Evolutionary conservation across 2,888 invertebrate species (phyloP), one percentile per base, ranked within the genome.

Genomic region (Ecliptopera silaceata): DNA sequence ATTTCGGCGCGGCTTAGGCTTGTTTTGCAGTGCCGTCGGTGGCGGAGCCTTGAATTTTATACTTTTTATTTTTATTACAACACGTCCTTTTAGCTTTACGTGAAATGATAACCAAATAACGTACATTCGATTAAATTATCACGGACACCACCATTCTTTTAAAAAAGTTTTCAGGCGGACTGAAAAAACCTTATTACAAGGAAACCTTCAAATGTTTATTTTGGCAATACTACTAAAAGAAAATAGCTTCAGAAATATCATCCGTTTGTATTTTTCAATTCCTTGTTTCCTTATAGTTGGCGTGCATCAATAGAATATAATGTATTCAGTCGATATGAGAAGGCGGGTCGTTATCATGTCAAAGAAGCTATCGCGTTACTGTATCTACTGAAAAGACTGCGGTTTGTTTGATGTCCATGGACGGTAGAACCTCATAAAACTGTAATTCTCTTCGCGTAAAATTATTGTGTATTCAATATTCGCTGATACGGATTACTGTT

Each of bases 331-430:
- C 72, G 81, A 80, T 82, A 80, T 82, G 77, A 80, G 78, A 74
- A 75, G 79, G 76, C 79, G 72, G 75, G 71, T 88, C 86, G 88
- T 89, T 89, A 88, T 84, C 89, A 89, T 88, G 82, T 90, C 89
- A 89, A 89, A 89, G 89, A 86, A 88, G 85, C 88, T 88, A 88
- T 89, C 87, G 80, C 72, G 78, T 88, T 86, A 85, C 86, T 71
- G 75, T 79, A 26, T 8, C 26, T 26, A 81, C 82, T 87, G 88
- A 88, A 88, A 79, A 88, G 87, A 78, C 79, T 73, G 79, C 76
- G 82, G 84, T 80, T 81, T 86, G 84, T 88, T 88, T 87, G 86
- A 89, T 83, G 79, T 82, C 73, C 77, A 69, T 71, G 72, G 69
- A 71, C 73, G 69, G 74, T 72, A 75, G 70, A 73, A 75, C 66